These are phyloP conservation scores for Cynopterus brachyotis DNA, from an alignment of 2,113 vertebrate species.

Conservation along the genomic window DNA sequence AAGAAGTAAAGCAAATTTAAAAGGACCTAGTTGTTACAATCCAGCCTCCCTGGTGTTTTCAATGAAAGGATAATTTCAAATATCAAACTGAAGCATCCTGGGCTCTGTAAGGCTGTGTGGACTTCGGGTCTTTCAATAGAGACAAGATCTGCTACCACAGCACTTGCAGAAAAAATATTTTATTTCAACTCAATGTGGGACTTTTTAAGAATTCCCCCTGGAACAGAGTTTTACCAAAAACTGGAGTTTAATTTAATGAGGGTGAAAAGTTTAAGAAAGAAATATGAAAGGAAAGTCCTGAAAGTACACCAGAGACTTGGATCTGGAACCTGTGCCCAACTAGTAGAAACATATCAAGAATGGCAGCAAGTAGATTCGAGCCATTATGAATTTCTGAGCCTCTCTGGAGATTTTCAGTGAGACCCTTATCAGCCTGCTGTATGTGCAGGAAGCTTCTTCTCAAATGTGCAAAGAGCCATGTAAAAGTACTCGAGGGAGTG, in stretches of 20 bases:
- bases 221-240: conserved; percentile 56
- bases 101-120: not conserved
- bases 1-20: conserved; percentile 59
- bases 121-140: conserved; percentile 6
- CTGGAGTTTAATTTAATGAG: conserved; percentile 64
- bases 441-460: not conserved
- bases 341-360: not conserved
- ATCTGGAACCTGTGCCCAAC: not conserved
- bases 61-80: conserved; percentile 53
- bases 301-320: not conserved
- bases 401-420: conserved; percentile 33
- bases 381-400: not conserved
- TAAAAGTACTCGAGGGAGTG: not conserved
- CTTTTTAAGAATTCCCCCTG: conserved; percentile 65
- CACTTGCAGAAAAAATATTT: conserved; percentile 37
- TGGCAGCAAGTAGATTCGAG: not conserved
- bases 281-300: conserved; percentile 52
- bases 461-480: not conserved
- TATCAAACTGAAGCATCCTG: conserved; percentile 53
- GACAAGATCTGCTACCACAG: not conserved
- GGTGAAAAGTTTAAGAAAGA: conserved; percentile 72
- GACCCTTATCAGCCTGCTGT: not conserved
- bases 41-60: conserved; percentile 48
- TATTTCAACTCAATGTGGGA: conserved; percentile 66
- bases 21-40: conserved; percentile 24